These are phyloP conservation scores for Garrulus glandarius DNA, from an alignment of 2,797 vertebrate species.

Conservation along the genomic window DNA sequence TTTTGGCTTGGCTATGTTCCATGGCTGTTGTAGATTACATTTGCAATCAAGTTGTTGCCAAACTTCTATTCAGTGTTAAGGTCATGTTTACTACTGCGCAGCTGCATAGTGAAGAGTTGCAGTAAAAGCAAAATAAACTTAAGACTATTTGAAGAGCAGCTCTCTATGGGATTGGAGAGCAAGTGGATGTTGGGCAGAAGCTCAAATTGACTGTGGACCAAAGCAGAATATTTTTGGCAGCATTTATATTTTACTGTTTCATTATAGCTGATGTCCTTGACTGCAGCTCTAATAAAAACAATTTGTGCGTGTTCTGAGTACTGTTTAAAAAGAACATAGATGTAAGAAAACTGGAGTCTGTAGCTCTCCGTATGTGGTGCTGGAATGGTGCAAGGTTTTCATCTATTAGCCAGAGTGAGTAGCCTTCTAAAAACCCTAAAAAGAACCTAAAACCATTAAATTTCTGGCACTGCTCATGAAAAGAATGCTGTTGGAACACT, in stretches of 20 bases:
- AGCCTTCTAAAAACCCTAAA: neutral
- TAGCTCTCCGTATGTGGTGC: neutral
- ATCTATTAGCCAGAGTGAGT: neutral
- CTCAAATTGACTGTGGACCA: neutral
- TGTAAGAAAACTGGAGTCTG: neutral
- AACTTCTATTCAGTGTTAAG: constrained; percentile 1
- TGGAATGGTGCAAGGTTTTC: neutral
- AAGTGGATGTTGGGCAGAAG: constrained; percentile 4
- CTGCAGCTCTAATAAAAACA: constrained; percentile 10
- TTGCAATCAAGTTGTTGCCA: constrained; percentile 33
- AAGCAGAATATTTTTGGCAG: constrained; percentile 18
- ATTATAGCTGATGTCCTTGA: constrained; percentile 4
- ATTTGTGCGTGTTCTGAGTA: neutral
- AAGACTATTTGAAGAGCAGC: neutral
- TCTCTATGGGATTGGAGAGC: neutral
- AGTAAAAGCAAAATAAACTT: constrained; percentile 48
- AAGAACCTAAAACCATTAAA: neutral
- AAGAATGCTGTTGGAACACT: neutral
- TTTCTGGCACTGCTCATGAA: neutral
- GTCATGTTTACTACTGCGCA: constrained; percentile 48
- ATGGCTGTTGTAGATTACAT: constrained; percentile 17
- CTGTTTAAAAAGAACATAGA: neutral
- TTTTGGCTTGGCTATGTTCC: constrained; percentile 33
- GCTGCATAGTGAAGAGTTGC: neutral
- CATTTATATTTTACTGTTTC: constrained; percentile 15